Evolutionary conservation across 2,888 invertebrate genomes (phyloP).

Genomic region (Orthosia gracilis): DNA sequence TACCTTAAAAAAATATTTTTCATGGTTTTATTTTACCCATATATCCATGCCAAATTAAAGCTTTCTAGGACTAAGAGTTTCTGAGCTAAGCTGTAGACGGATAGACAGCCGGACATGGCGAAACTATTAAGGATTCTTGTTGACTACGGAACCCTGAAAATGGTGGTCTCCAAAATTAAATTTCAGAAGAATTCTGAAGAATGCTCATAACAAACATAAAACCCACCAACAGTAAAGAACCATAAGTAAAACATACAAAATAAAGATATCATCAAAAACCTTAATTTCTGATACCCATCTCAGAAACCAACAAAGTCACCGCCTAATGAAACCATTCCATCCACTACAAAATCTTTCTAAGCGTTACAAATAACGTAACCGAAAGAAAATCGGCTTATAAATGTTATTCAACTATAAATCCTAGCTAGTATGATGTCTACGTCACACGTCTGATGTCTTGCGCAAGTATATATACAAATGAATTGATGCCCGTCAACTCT

Average conservation of each 20-base stretch:
- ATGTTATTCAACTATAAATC: conserved; percentile 75
- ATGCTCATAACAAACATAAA: not conserved
- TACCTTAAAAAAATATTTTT: no score
- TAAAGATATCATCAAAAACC: conserved; percentile 20
- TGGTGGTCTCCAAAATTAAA: no score
- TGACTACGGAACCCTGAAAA: no score
- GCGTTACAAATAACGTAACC: conserved; percentile 76
- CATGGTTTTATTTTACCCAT: no score
- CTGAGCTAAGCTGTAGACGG: no score
- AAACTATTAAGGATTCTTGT: no score
- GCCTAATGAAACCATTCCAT: conserved; percentile 53
- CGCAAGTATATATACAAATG: conserved; percentile 79
- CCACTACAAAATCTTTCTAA: conserved; percentile 64
- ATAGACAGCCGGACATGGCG: no score
- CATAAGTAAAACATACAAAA: not conserved
- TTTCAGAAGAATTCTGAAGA: no score
- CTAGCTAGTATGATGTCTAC: conserved; percentile 61
- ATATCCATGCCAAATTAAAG: no score
- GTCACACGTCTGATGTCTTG: conserved; percentile 73
- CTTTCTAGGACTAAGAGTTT: no score
- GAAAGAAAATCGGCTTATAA: conserved; percentile 81
- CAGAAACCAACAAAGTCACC: conserved; percentile 55
- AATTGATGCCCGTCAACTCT: conserved; percentile 82
- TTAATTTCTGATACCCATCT: conserved; percentile 32
- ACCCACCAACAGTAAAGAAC: not conserved